Evolutionary conservation across 2,113 vertebrate species (phyloP).

Genomic region (Turnix velox): DNA sequence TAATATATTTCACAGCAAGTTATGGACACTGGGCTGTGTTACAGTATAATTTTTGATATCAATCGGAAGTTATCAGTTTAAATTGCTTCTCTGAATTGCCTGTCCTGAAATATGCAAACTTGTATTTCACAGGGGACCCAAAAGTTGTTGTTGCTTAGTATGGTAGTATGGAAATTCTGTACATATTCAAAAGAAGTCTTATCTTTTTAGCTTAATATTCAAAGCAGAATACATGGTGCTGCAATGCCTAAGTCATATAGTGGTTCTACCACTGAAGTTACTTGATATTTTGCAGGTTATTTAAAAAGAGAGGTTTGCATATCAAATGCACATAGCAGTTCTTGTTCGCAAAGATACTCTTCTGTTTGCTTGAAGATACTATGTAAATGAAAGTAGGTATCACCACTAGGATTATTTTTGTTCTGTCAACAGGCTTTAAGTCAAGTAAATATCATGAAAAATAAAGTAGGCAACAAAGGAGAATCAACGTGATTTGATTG

Average conservation of each 20-base stretch:
- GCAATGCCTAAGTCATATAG: neutral
- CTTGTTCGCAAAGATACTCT: neutral
- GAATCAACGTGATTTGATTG: neutral
- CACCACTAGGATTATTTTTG: neutral
- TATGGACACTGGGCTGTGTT: neutral
- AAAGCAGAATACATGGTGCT: neutral
- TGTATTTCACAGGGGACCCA: neutral
- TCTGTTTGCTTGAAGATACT: neutral
- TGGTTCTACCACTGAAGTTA: neutral
- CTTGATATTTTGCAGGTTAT: neutral
- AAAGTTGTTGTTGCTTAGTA: neutral
- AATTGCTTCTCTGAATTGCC: neutral
- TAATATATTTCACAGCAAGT: neutral
- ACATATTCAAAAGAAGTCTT: neutral
- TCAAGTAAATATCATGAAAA: neutral
- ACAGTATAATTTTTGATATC: neutral
- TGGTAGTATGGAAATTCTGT: neutral
- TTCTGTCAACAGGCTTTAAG: neutral
- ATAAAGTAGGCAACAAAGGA: neutral
- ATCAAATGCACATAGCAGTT: neutral
- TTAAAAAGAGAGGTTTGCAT: neutral
- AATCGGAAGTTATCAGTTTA: neutral
- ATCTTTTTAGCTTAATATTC: neutral
- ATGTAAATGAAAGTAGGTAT: neutral
- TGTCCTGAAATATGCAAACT: neutral